phyloP scores from a whole-genome alignment of 2,113 vertebrate genomes.

The Xerus inauris region DNA sequence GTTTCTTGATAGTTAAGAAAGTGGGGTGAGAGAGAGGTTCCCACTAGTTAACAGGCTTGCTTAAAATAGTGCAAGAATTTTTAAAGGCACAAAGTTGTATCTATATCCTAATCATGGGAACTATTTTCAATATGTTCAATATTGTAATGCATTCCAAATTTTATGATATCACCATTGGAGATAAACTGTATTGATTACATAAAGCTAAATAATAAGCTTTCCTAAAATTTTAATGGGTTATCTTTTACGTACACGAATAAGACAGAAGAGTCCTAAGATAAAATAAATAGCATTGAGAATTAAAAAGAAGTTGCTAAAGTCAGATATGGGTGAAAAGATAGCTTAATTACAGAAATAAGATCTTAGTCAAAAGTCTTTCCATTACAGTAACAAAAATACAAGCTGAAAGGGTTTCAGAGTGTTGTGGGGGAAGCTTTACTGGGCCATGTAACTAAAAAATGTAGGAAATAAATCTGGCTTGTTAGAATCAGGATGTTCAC shows the following conservation, averaged over 20 bases:
- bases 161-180: background rate
- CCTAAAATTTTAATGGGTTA: background rate
- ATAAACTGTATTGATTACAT: background rate
- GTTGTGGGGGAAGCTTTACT: background rate
- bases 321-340: background rate
- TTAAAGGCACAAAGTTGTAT: constrained; percentile 11
- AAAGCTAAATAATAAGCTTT: background rate
- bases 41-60: background rate
- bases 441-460: background rate
- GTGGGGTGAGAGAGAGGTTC: background rate
- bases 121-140: background rate
- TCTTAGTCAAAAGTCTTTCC: background rate
- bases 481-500: background rate
- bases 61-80: constrained; percentile 12
- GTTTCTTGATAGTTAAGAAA: constrained; percentile 52
- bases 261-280: background rate
- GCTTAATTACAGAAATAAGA: background rate
- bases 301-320: background rate
- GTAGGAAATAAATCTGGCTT: background rate
- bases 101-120: constrained; percentile 11
- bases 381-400: background rate
- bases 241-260: background rate
- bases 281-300: background rate
- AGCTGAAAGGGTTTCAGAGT: background rate
- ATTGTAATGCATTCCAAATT: constrained; percentile 39